Percentiles rank a stretch among this genome's conserved stretches.
These are phyloP conservation scores for Thunnus thynnus DNA, from an alignment of 2,113 vertebrate species.

Conservation along the genomic window DNA sequence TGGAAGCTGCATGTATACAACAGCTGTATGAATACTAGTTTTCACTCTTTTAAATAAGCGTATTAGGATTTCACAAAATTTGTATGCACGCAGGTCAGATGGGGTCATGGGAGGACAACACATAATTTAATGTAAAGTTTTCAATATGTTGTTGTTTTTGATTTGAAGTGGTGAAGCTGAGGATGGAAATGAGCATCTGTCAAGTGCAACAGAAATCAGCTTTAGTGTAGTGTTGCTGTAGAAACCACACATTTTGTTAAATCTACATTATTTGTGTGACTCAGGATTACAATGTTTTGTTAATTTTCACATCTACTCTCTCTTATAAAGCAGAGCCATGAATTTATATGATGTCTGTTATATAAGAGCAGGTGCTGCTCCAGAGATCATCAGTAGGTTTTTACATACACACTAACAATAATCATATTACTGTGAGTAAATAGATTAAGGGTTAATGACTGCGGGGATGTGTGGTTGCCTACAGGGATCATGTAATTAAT, in stretches of 20 bases:
- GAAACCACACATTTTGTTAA: neutral
- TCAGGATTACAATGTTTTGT: neutral
- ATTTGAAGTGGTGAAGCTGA: neutral
- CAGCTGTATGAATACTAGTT: slow-evolving; percentile 41
- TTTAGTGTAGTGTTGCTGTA: neutral
- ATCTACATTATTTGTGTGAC: neutral
- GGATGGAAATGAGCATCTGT: slow-evolving; percentile 48
- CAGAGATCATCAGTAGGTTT: neutral
- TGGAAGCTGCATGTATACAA: slow-evolving; percentile 25
- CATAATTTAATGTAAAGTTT: neutral
- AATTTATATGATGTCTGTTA: too few relatives aligned
- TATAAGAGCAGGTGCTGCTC: neutral
- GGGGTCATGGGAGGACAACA: neutral
- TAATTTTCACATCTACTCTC: neutral
- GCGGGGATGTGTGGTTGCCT: neutral
- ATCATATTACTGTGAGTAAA: slow-evolving; percentile 5
- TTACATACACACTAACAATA: neutral
- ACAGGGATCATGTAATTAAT: neutral
- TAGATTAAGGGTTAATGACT: slow-evolving; percentile 3
- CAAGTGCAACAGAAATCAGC: neutral
- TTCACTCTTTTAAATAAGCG: neutral
- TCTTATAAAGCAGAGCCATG: too few relatives aligned
- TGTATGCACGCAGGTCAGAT: neutral
- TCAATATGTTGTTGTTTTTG: neutral
- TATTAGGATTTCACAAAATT: slow-evolving; percentile 25